These are phyloP conservation scores for Mugil cephalus DNA, from an alignment of 2,113 vertebrate genomes.

Conservation along the genomic window DNA sequence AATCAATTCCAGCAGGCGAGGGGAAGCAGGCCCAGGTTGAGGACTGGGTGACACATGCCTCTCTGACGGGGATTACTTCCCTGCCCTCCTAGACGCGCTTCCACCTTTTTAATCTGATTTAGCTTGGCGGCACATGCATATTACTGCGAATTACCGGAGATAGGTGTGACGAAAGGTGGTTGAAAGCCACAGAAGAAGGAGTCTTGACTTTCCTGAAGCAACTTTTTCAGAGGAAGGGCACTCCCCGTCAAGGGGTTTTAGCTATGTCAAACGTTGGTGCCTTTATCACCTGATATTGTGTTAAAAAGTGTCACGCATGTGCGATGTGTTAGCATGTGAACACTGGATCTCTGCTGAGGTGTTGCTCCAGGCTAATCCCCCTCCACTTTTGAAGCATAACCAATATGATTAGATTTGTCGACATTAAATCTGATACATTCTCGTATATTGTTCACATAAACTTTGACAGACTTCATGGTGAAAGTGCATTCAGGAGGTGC, in stretches of 20 bases:
- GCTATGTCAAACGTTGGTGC: background rate
- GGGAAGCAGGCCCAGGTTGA: conserved; percentile 39
- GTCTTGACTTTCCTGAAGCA: conserved; percentile 46
- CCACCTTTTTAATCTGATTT: conserved; percentile 70
- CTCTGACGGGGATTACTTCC: conserved; percentile 62
- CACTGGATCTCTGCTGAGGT: conserved; percentile 29
- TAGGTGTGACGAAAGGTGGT: conserved; percentile 63
- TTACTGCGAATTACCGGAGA: conserved; percentile 60
- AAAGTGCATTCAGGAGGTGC: background rate
- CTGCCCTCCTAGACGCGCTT: conserved; percentile 32
- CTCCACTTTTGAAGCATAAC: background rate
- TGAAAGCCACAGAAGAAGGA: conserved; percentile 29
- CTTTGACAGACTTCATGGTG: background rate
- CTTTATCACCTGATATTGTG: conserved; percentile 35
- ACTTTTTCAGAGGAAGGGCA: conserved; percentile 30
- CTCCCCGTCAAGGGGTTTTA: conserved; percentile 11
- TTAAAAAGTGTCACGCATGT: conserved; percentile 47
- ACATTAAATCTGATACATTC: conserved; percentile 25
- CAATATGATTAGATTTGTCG: conserved; percentile 12
- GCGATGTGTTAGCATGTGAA: conserved; percentile 34
- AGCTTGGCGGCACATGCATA: conserved; percentile 53
- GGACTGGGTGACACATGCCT: conserved; percentile 63
- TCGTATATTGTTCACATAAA: conserved; percentile 43
- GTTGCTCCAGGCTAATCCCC: conserved; percentile 34
- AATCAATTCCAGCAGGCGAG: conserved; percentile 69